Evolutionary conservation across 2,888 invertebrate genomes (phyloP), one percentile per base, ranked within the genome.

Genomic region (Selenia dentaria): DNA sequence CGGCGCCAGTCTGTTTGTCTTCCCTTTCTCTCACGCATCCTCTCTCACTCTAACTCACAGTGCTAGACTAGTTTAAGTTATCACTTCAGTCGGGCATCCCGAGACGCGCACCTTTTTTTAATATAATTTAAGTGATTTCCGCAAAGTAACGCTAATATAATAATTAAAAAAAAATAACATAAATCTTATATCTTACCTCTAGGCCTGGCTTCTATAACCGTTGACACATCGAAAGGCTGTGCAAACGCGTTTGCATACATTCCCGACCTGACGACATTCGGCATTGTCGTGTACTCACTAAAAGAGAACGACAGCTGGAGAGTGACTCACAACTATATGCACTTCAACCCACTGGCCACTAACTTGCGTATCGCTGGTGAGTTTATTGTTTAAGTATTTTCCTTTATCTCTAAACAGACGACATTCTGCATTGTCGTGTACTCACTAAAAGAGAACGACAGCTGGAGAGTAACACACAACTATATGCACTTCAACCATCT

Each of bases 381-480:
- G 70, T 39, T n/a, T n/a, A 27, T 6, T 12, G n/a, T n/a, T n/a
- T n/a, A 94, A 43, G 93, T 95, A 0, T 94, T 85, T 72, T 95
- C 94, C 0, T 96, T 96, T 68, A 85, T 95, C 18, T 93, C 96
- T 0, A 95, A 95, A 66, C 75, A 94, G 12, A 85, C 91, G 0
- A 92, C 92, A 0, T 93, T 92, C 58, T 94, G 93, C 0, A 59
- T 95, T 6, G 91, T 85, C 0, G 92, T 93, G 11, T 93, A 92
- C 71, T 94, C 93, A 14, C 83, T 93, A 33, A 79, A 86, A 6
- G 81, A 91, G 0, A 91, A 94, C 46, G 91, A 92, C 45, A 94
- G 95, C 14, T 96, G 96, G 95, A 79, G 94, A 24, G 86, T 94
- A n/a, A 70, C 75, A 0, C 96, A 96, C 64, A 95, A 95, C 65